Percentiles rank a stretch among this genome's conserved stretches.
Conservation (phyloP, 2,888 invertebrate species). For the Melinaea marsaeus region DNA sequence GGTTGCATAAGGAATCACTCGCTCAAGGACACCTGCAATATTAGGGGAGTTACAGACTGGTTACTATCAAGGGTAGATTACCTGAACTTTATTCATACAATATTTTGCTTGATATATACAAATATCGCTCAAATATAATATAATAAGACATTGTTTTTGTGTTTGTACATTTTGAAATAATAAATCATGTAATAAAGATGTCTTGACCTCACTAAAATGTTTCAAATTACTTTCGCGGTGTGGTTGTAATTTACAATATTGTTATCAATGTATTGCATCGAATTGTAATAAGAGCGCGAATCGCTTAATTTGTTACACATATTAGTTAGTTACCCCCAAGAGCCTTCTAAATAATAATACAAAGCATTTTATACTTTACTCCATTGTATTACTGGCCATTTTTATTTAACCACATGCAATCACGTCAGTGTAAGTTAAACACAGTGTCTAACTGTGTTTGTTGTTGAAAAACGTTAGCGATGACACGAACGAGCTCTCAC, state of each 20-base stretch:
- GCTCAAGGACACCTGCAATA: no score
- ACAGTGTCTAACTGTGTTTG: constrained; percentile 31
- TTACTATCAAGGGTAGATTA: no score
- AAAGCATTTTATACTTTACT: neutral
- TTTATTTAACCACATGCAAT: constrained; percentile 5
- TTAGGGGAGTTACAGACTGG: no score
- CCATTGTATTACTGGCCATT: neutral
- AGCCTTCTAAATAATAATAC: neutral
- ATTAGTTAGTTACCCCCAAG: neutral
- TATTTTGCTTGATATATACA: no score
- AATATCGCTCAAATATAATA: no score
- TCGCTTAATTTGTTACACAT: constrained; percentile 3
- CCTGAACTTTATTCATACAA: no score
- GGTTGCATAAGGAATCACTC: no score
- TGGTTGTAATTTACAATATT: constrained; percentile 13
- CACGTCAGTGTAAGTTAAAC: constrained; percentile 20
- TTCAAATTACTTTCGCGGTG: constrained; percentile 24
- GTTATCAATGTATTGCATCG: constrained; percentile 7
- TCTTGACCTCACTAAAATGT: constrained; percentile 21
- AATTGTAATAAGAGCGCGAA: constrained; percentile 10
- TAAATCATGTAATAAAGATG: constrained; percentile 8
- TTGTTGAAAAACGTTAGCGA: constrained; percentile 51
- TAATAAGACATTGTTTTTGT: no score
- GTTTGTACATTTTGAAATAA: no score
- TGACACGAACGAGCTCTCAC: constrained; percentile 61